Conservation (phyloP, 2,797 vertebrate species). For the Melanotaenia pygmaea region DNA sequence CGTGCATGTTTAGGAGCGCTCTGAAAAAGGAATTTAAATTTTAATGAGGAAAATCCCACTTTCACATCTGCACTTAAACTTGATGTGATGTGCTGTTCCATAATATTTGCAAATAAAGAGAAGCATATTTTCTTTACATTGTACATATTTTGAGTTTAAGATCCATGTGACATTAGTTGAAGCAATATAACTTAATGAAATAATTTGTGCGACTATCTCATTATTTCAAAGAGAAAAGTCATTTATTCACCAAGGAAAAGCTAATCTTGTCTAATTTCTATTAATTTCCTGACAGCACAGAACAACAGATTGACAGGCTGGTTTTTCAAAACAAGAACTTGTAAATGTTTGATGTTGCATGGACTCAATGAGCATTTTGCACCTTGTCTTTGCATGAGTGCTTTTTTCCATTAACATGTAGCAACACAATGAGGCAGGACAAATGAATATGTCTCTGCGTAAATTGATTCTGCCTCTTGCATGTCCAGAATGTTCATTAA, state of each 20-base stretch:
- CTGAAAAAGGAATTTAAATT: not conserved
- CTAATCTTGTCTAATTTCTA: slow-evolving; percentile 25
- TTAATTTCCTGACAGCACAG: slow-evolving; percentile 6
- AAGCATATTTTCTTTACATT: too few relatives aligned
- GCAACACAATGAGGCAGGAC: slow-evolving; percentile 61
- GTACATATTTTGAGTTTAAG: slow-evolving; percentile 19
- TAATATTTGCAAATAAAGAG: slow-evolving; percentile 16
- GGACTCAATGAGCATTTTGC: slow-evolving; percentile 46
- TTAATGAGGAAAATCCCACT: not conserved
- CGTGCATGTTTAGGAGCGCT: not conserved
- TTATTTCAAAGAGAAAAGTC: slow-evolving; percentile 7
- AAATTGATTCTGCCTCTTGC: slow-evolving; percentile 71
- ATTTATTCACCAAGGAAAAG: slow-evolving; percentile 41
- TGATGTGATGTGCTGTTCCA: too few relatives aligned
- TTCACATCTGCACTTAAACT: slow-evolving; percentile 13
- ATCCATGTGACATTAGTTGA: slow-evolving; percentile 12
- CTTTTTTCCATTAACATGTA: slow-evolving; percentile 74
- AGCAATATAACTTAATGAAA: slow-evolving; percentile 25
- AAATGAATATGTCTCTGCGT: slow-evolving; percentile 69
- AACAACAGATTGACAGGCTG: slow-evolving; percentile 38
- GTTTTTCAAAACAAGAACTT: slow-evolving; percentile 43
- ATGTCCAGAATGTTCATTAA: slow-evolving; percentile 73
- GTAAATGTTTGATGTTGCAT: slow-evolving; percentile 33
- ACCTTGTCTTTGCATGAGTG: slow-evolving; percentile 68
- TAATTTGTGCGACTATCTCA: not conserved